A percentile compares a stretch with the other conserved stretches of the same genome.
phyloP scores from a whole-genome alignment of 1,140 invertebrate genomes.

The Nephila pilipes region DNA sequence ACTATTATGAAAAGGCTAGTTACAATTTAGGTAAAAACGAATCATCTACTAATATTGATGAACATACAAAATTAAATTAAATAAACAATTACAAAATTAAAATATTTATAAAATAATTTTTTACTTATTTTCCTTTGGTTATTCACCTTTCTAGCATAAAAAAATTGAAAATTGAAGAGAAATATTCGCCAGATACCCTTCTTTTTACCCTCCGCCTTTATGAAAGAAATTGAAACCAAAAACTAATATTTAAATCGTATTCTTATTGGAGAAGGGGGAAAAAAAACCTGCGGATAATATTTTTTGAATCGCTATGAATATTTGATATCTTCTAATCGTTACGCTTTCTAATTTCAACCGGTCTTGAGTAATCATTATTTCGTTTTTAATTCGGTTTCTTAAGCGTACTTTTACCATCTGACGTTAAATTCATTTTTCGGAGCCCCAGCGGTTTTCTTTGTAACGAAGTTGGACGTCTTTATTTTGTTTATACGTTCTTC shows the following conservation, averaged over 20 bases:
- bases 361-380: constrained; percentile 54
- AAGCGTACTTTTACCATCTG: background rate
- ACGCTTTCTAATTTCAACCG: constrained; percentile 49
- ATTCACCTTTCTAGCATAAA: background rate
- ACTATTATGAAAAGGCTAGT: too few relatives aligned
- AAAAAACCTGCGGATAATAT: background rate
- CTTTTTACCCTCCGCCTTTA: background rate
- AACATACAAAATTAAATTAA: too few relatives aligned
- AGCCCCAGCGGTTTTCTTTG: constrained; percentile 39
- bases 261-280: background rate
- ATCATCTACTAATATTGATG: too few relatives aligned
- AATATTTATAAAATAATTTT: too few relatives aligned
- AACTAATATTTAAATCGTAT: background rate
- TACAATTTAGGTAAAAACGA: too few relatives aligned
- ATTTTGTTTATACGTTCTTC: background rate
- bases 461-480: background rate
- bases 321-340: constrained; percentile 41
- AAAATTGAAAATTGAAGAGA: background rate
- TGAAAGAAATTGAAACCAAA: background rate
- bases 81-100: too few relatives aligned
- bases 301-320: constrained; percentile 22
- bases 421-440: constrained; percentile 28
- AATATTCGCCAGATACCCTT: background rate
- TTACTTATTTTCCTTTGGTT: too few relatives aligned
- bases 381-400: constrained; percentile 52